Evolutionary conservation across 92 coral and sea anemone genomes (phyloP).

Genomic region (Epizoanthus illoricatus): DNA sequence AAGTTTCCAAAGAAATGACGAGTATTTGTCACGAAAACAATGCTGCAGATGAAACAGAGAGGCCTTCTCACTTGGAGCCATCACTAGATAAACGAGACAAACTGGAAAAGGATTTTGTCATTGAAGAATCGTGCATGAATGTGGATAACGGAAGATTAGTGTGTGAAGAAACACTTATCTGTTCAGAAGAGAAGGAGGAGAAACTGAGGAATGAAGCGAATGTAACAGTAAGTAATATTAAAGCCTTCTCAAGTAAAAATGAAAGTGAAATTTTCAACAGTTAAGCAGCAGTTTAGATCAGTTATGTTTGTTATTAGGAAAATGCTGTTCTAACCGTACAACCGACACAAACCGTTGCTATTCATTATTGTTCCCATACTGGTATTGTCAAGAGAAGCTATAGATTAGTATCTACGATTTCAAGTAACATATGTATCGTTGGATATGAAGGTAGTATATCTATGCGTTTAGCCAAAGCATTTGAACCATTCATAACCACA

Average conservation of each 20-base stretch:
- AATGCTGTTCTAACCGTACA: no score
- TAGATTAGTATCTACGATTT: no score
- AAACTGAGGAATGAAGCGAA: background rate
- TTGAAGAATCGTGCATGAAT: background rate
- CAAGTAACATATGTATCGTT: no score
- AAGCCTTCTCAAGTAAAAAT: background rate
- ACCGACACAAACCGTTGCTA: no score
- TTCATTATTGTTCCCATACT: no score
- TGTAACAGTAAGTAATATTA: background rate
- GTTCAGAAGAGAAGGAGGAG: background rate
- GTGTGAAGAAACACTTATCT: background rate
- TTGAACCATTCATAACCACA: background rate
- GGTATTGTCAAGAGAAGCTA: no score
- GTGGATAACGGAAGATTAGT: background rate
- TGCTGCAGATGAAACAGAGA: background rate
- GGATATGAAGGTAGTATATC: no score
- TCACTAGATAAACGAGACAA: no score
- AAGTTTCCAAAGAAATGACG: background rate
- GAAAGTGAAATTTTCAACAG: background rate
- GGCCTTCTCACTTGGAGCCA: background rate
- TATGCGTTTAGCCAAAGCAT: no score
- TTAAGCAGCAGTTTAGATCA: background rate
- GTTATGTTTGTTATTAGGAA: background rate
- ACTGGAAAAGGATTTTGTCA: background rate
- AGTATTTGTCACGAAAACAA: background rate